Percentiles rank a stretch among this genome's conserved stretches.
Evolutionary conservation across 2,888 invertebrate genomes (phyloP).

Genomic region (Trichogramma evanescens): DNA sequence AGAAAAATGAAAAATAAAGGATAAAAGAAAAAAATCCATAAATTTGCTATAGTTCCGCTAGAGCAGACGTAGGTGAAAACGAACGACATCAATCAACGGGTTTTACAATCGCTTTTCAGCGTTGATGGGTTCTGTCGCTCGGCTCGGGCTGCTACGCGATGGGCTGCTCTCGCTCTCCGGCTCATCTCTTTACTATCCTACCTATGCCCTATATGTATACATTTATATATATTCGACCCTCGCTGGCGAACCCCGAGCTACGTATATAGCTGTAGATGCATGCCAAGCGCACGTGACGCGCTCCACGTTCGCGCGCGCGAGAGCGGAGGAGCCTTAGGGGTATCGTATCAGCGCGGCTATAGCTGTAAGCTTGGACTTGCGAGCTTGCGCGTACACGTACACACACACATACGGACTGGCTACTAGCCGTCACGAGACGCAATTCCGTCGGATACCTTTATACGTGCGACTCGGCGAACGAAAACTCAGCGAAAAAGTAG

Average conservation of each 20-base stretch:
- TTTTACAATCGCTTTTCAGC: slow-evolving; percentile 10
- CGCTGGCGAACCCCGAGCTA: too few relatives aligned
- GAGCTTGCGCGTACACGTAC: neutral
- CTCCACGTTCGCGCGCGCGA: too few relatives aligned
- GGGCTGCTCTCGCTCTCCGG: neutral
- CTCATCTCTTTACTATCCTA: too few relatives aligned
- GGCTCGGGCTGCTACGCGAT: too few relatives aligned
- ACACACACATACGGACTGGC: neutral
- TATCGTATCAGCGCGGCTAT: slow-evolving; percentile 3
- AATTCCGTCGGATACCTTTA: slow-evolving; percentile 1
- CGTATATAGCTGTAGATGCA: too few relatives aligned
- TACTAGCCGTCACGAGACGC: slow-evolving; percentile 7
- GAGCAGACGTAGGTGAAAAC: neutral
- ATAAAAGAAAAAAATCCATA: too few relatives aligned
- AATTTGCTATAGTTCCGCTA: too few relatives aligned
- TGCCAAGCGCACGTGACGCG: too few relatives aligned
- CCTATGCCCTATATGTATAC: too few relatives aligned
- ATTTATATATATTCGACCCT: too few relatives aligned
- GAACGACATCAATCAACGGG: slow-evolving; percentile 15
- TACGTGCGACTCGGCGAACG: neutral
- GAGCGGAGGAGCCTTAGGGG: slow-evolving; percentile 6
- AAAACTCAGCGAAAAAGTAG: slow-evolving; percentile 17
- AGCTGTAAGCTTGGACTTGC: neutral
- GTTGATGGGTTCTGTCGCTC: slow-evolving; percentile 5
- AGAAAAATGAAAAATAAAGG: too few relatives aligned